Conservation (phyloP, 2,888 invertebrate genomes). For the Smittia aterrima region DNA sequence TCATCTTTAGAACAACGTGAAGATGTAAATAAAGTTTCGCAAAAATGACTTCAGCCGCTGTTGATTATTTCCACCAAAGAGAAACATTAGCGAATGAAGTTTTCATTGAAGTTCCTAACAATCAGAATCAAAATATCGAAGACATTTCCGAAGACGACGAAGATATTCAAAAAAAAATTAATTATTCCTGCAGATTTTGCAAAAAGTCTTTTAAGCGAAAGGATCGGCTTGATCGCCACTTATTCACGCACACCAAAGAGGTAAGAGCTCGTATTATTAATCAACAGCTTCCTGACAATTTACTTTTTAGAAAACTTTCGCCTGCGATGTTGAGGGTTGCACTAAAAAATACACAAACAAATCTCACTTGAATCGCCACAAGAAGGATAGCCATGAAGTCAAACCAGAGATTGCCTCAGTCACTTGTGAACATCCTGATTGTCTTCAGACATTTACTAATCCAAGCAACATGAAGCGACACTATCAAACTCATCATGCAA, state of each 20-base stretch:
- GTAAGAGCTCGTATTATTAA: background rate
- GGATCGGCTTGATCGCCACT: slow-evolving; percentile 34
- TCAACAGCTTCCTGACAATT: background rate
- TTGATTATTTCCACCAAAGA: slow-evolving; percentile 6
- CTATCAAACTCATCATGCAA: slow-evolving; percentile 55
- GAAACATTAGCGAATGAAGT: too few species aligned
- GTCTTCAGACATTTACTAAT: slow-evolving; percentile 57
- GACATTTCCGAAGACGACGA: background rate
- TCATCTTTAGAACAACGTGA: background rate
- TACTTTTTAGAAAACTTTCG: slow-evolving; percentile 58
- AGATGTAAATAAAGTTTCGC: background rate
- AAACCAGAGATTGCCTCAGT: slow-evolving; percentile 42
- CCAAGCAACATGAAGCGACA: slow-evolving; percentile 61
- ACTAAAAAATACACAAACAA: slow-evolving; percentile 61
- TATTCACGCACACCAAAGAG: slow-evolving; percentile 27
- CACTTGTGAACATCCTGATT: slow-evolving; percentile 49
- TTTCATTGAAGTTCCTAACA: too few species aligned
- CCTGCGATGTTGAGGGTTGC: slow-evolving; percentile 60
- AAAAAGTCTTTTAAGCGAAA: slow-evolving; percentile 4
- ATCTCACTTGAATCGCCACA: slow-evolving; percentile 63
- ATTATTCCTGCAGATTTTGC: slow-evolving; percentile 15
- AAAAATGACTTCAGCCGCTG: background rate
- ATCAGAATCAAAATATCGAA: too few species aligned
- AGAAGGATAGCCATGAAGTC: slow-evolving; percentile 55
- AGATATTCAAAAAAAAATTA: background rate